These are phyloP conservation scores for Allygus modestus DNA, from an alignment of 2,888 invertebrate genomes.

Conservation along the genomic window DNA sequence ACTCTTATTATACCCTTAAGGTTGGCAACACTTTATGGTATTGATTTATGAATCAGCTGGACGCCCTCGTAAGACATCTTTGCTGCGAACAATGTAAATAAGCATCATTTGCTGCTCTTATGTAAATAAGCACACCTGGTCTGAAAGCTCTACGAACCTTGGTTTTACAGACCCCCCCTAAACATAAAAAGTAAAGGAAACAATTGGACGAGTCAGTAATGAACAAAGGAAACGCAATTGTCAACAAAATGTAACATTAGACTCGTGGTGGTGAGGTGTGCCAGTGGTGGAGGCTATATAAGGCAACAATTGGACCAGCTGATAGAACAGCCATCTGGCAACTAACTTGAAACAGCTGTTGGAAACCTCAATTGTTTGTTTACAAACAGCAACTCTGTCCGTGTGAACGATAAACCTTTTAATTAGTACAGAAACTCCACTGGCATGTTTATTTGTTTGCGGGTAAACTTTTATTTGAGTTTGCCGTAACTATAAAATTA, in stretches of 20 bases:
- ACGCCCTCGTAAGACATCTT: too few relatives aligned
- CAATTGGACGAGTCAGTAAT: background rate
- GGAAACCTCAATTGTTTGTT: slow-evolving; percentile 21
- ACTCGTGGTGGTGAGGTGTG: slow-evolving; percentile 22
- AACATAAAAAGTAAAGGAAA: background rate
- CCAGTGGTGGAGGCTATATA: slow-evolving; percentile 7
- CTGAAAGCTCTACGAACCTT: background rate
- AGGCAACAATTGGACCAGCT: slow-evolving; percentile 49
- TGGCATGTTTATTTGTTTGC: background rate
- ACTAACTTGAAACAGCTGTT: slow-evolving; percentile 39
- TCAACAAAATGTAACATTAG: background rate
- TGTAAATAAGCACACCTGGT: too few relatives aligned
- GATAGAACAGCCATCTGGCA: slow-evolving; percentile 34
- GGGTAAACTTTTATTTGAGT: background rate
- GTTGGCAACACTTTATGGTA: too few relatives aligned
- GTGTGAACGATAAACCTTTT: background rate
- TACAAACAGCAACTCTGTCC: background rate
- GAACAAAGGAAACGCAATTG: background rate
- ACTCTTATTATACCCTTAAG: too few relatives aligned
- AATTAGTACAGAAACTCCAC: background rate
- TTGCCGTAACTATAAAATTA: too few relatives aligned
- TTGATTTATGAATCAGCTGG: too few relatives aligned
- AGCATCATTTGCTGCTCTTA: too few relatives aligned
- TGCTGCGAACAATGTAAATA: too few relatives aligned
- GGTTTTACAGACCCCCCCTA: background rate